These are phyloP conservation scores for Hemithea aestivaria DNA, from an alignment of 2,888 invertebrate genomes.

Conservation along the genomic window DNA sequence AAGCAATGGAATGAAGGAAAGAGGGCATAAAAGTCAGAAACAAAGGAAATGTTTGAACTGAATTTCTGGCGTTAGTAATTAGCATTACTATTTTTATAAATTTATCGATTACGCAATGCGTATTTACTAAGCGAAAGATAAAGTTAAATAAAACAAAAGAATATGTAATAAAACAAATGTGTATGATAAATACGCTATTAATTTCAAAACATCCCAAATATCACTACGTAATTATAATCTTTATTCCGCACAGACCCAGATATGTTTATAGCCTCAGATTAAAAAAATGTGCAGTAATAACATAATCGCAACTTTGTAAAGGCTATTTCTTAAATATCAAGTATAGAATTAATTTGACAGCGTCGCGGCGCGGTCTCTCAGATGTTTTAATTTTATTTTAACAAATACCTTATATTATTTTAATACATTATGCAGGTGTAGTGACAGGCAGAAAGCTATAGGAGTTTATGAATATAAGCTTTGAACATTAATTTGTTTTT, in stretches of 20 bases:
- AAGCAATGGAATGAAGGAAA: slow-evolving; percentile 24
- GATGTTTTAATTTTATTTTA: slow-evolving; percentile 17
- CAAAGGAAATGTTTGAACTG: slow-evolving; percentile 10
- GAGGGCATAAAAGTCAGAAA: slow-evolving; percentile 22
- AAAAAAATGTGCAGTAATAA: slow-evolving; percentile 43
- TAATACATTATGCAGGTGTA: too few species aligned
- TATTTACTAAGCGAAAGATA: neutral
- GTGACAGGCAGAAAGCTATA: too few species aligned
- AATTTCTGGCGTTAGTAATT: too few species aligned
- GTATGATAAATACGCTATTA: too few species aligned
- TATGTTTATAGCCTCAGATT: slow-evolving; percentile 38
- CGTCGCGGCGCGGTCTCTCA: slow-evolving; percentile 31
- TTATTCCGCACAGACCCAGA: slow-evolving; percentile 4
- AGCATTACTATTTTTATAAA: too few species aligned
- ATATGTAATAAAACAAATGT: too few species aligned
- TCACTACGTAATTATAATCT: too few species aligned
- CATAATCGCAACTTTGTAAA: slow-evolving; percentile 54
- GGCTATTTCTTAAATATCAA: slow-evolving; percentile 32
- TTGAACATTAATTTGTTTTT: too few species aligned
- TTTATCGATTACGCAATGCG: too few species aligned
- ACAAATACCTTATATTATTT: slow-evolving; percentile 1
- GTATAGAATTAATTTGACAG: slow-evolving; percentile 51
- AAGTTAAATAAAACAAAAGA: slow-evolving; percentile 1
- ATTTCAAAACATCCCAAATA: too few species aligned
- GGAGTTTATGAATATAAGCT: too few species aligned